Percentiles rank a stretch among this genome's conserved stretches.
These are phyloP conservation scores for Drosophila repletoides DNA, from an alignment of 1,140 invertebrate genomes.

Conservation along the genomic window DNA sequence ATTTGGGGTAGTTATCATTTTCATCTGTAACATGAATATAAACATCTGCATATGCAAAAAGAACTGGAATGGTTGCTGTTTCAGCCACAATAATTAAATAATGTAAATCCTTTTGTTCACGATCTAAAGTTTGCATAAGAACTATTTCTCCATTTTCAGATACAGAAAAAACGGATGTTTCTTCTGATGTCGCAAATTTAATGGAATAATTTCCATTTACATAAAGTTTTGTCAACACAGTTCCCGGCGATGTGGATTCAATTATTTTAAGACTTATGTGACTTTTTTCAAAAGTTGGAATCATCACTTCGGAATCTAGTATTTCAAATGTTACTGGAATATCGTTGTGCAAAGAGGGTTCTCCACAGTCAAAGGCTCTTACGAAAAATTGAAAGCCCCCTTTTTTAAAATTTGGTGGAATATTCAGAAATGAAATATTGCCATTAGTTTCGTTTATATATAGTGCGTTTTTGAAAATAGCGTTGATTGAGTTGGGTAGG, in stretches of 20 bases:
- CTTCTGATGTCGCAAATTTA: slow-evolving; percentile 85
- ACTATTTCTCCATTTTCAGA: slow-evolving; percentile 89
- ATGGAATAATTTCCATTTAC: slow-evolving; percentile 84
- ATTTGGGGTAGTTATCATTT: slow-evolving; percentile 94
- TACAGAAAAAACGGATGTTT: slow-evolving; percentile 88
- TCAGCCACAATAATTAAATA: slow-evolving; percentile 91
- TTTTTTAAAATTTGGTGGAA: slow-evolving; percentile 22
- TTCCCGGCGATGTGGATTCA: slow-evolving; percentile 89
- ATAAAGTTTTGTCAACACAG: slow-evolving; percentile 86
- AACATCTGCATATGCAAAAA: slow-evolving; percentile 89
- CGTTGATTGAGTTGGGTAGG: slow-evolving; percentile 85
- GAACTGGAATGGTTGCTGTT: slow-evolving; percentile 88
- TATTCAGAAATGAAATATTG: slow-evolving; percentile 83
- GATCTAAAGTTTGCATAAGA: slow-evolving; percentile 88
- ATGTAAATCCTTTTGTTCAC: slow-evolving; percentile 89
- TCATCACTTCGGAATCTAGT: slow-evolving; percentile 86
- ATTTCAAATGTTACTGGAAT: slow-evolving; percentile 91
- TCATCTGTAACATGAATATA: slow-evolving; percentile 92
- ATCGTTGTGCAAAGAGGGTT: slow-evolving; percentile 87
- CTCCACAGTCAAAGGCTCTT: slow-evolving; percentile 90
- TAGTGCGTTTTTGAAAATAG: slow-evolving; percentile 86
- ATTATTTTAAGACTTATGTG: slow-evolving; percentile 90
- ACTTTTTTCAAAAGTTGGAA: slow-evolving; percentile 88
- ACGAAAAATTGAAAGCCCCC: slow-evolving; percentile 91
- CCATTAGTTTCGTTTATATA: slow-evolving; percentile 88